phyloP scores from a whole-genome alignment of 1,140 invertebrate genomes.

The Chlorops oryzae region DNA sequence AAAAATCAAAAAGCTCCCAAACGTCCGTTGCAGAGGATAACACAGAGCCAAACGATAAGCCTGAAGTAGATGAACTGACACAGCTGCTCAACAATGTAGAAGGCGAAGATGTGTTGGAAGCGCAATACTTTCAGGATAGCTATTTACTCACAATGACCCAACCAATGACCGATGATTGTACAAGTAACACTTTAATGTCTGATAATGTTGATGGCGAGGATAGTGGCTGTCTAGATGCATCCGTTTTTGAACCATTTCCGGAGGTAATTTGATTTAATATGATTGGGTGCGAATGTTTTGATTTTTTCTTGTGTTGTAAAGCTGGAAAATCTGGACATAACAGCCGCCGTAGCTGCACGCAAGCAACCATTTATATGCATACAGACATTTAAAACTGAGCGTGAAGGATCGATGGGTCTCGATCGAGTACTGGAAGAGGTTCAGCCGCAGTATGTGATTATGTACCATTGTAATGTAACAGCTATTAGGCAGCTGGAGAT shows the following conservation, averaged over 20 bases:
- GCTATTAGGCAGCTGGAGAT: conserved; percentile 85
- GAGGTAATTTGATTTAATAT: no score
- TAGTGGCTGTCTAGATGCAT: conserved; percentile 39
- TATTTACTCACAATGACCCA: conserved; percentile 66
- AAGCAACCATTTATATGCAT: conserved; percentile 61
- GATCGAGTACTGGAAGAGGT: conserved; percentile 60
- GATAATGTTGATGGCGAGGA: conserved; percentile 35
- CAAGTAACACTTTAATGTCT: conserved; percentile 19
- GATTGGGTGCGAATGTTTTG: no score
- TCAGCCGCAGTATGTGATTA: conserved; percentile 75
- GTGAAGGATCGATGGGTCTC: conserved; percentile 62
- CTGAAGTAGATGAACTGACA: conserved; percentile 26
- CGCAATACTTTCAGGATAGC: conserved; percentile 52
- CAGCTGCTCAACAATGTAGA: conserved; percentile 31
- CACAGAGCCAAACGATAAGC: background rate
- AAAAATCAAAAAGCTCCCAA: background rate
- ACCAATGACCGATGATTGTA: conserved; percentile 29
- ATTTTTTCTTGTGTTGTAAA: conserved; percentile 42
- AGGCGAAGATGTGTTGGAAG: conserved; percentile 31
- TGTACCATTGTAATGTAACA: conserved; percentile 86
- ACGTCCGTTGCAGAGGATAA: background rate
- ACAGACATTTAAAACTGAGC: conserved; percentile 66
- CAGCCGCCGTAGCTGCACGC: conserved; percentile 50
- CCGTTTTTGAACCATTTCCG: conserved; percentile 61
- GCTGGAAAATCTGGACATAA: conserved; percentile 61